Percentiles rank a stretch among this genome's conserved stretches.
Conservation (phyloP, 2,113 vertebrate genomes). For the Anhinga anhinga region DNA sequence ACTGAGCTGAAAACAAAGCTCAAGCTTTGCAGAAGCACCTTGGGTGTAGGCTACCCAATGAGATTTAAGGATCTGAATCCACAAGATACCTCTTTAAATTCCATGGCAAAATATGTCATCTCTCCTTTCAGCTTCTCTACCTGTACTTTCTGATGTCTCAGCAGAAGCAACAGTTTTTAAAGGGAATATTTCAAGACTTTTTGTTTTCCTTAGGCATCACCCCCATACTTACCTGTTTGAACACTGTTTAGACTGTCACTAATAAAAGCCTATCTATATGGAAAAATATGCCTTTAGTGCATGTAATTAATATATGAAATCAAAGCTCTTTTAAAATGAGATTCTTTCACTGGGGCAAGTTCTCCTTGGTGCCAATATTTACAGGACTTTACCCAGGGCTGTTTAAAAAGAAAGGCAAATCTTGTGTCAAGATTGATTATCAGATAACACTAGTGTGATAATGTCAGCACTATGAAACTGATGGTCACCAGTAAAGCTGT, state of each 20-base stretch:
- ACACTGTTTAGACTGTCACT: neutral
- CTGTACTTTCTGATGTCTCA: neutral
- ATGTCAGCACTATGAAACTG: neutral
- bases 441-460: neutral
- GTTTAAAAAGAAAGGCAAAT: neutral
- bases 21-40: neutral
- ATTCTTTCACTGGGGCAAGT: neutral
- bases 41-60: neutral
- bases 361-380: neutral
- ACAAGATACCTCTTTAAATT: neutral
- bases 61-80: neutral
- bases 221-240: neutral
- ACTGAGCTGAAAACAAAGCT: neutral
- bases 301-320: neutral
- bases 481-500: neutral
- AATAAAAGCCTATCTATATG: neutral
- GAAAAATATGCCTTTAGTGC: neutral
- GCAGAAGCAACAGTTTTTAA: neutral
- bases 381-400: neutral
- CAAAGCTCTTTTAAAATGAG: neutral
- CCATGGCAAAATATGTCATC: neutral
- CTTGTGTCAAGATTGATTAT: neutral
- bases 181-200: neutral
- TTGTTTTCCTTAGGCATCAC: accelerated
- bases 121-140: neutral